Evolutionary conservation across 1,140 invertebrate species (phyloP).

Genomic region (Pollicipes pollicipes): DNA sequence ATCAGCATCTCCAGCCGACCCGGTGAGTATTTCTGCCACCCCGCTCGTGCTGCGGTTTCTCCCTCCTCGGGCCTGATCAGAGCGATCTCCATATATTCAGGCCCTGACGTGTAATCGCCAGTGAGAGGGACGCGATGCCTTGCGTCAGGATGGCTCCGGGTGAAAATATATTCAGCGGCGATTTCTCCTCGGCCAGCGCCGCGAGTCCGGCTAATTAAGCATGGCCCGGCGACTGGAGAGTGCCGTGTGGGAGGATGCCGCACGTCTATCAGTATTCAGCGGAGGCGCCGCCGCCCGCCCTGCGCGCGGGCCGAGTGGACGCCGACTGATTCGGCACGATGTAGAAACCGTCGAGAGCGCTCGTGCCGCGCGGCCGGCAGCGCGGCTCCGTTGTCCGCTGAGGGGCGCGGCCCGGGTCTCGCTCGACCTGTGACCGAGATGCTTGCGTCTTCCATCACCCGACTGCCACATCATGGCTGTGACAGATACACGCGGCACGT

Average conservation of each 20-base stretch:
- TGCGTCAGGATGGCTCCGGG: not conserved
- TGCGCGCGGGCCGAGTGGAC: too few relatives aligned
- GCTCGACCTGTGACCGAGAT: too few relatives aligned
- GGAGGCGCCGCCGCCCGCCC: too few relatives aligned
- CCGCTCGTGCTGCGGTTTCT: not conserved
- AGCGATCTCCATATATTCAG: not conserved
- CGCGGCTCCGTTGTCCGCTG: too few relatives aligned
- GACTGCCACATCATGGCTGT: too few relatives aligned
- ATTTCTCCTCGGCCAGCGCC: not conserved
- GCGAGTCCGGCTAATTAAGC: not conserved
- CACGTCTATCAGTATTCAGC: not conserved
- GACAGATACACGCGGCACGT: too few relatives aligned
- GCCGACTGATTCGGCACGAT: too few relatives aligned
- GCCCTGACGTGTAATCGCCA: not conserved
- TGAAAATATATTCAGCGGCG: not conserved
- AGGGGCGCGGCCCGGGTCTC: too few relatives aligned
- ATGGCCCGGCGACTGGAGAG: not conserved
- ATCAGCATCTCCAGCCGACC: not conserved
- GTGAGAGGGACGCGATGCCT: not conserved
- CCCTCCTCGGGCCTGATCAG: not conserved
- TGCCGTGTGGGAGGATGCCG: too few relatives aligned
- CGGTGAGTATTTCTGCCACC: not conserved
- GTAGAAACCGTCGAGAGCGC: too few relatives aligned
- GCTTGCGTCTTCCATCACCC: too few relatives aligned
- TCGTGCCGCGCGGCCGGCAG: too few relatives aligned